phyloP scores from a whole-genome alignment of 2,888 invertebrate species.

The Esperia sulphurella region DNA sequence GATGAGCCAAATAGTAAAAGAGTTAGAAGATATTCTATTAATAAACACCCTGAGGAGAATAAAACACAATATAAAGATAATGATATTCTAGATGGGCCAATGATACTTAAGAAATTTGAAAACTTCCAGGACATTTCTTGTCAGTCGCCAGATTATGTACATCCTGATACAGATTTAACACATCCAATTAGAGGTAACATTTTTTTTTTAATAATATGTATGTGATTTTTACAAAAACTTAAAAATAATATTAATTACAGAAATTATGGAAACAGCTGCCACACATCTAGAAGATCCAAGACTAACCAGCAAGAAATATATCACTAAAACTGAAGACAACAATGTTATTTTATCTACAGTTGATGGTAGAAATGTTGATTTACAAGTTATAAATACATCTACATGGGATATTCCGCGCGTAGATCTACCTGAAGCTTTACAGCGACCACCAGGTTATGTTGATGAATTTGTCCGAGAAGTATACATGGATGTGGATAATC shows the following conservation, averaged over 20 bases:
- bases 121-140: constrained; percentile 35
- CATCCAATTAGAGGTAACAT: constrained; percentile 45
- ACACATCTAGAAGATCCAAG: constrained; percentile 54
- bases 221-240: too few relatives aligned
- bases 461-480: constrained; percentile 33
- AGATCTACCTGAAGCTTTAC: constrained; percentile 39
- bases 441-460: constrained; percentile 19
- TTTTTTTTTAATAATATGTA: constrained; percentile 4
- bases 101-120: constrained; percentile 18
- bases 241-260: constrained; percentile 29
- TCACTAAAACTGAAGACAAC: constrained; percentile 32
- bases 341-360: constrained; percentile 33
- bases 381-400: constrained; percentile 36
- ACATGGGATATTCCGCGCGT: constrained; percentile 34
- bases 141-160: constrained; percentile 55
- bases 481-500: constrained; percentile 39
- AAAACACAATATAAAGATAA: constrained; percentile 19
- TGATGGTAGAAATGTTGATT: constrained; percentile 35
- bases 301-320: constrained; percentile 45
- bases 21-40: constrained; percentile 29
- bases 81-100: constrained; percentile 16
- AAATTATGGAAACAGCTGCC: constrained; percentile 45
- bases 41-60: constrained; percentile 17
- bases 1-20: constrained; percentile 47
- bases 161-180: constrained; percentile 21